Evolutionary conservation across 2,113 vertebrate species (phyloP).

Genomic region (Microcebus griseorufus): DNA sequence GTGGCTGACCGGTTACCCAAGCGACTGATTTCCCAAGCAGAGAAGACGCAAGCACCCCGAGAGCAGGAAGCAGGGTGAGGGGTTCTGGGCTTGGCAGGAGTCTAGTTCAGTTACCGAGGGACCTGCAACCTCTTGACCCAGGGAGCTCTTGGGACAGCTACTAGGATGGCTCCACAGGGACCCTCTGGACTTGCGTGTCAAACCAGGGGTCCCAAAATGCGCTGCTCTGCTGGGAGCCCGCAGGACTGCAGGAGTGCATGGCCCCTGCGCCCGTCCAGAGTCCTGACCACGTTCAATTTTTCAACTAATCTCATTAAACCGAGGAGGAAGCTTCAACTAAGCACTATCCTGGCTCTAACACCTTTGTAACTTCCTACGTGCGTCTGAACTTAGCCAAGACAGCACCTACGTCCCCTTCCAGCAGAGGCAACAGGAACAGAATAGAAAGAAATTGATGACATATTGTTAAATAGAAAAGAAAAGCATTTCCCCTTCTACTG

Average conservation of each 20-base stretch:
- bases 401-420: background rate
- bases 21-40: background rate
- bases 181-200: background rate
- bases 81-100: background rate
- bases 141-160: background rate
- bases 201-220: background rate
- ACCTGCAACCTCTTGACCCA: background rate
- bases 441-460: background rate
- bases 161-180: background rate
- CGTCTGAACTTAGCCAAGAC: background rate
- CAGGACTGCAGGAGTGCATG: accelerated
- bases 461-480: background rate
- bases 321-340: background rate
- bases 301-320: background rate
- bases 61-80: background rate
- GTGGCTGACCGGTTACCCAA: background rate
- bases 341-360: too few species aligned
- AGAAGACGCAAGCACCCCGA: background rate
- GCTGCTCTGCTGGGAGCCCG: background rate
- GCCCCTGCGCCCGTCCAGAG: background rate
- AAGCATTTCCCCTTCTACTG: background rate
- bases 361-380: background rate
- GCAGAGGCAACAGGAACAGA: background rate
- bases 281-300: background rate
- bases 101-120: background rate